Evolutionary conservation across 2,797 vertebrate species (phyloP).

Genomic region (Steatocranus sp.): DNA sequence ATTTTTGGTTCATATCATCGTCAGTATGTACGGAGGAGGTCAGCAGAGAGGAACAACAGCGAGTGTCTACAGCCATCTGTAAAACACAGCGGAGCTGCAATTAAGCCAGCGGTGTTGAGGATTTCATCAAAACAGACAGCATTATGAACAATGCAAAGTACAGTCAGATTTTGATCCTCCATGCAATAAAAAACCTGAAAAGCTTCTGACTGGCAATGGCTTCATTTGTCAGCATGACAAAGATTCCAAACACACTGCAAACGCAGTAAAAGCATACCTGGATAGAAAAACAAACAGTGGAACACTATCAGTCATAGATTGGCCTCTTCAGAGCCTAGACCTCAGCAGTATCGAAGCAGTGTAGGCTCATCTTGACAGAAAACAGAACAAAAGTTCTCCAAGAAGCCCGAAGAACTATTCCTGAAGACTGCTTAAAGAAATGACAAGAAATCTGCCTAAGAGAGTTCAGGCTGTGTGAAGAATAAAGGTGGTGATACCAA

Average conservation of each 20-base stretch:
- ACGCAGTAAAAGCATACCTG: background rate
- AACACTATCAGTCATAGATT: background rate
- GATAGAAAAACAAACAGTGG: background rate
- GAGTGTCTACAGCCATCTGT: background rate
- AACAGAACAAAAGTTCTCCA: background rate
- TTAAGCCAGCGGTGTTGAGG: background rate
- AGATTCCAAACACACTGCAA: background rate
- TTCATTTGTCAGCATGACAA: background rate
- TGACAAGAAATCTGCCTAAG: background rate
- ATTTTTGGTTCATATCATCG: background rate
- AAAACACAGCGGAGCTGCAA: background rate
- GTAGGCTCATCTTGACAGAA: background rate
- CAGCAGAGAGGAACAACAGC: background rate
- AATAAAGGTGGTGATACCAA: background rate
- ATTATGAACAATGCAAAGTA: background rate
- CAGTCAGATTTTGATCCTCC: background rate
- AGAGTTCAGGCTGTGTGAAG: background rate
- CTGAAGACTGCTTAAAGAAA: background rate
- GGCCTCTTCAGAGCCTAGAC: background rate
- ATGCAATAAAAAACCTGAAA: background rate
- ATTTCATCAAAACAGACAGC: background rate
- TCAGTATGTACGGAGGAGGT: background rate
- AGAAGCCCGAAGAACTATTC: background rate
- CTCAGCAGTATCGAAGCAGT: background rate
- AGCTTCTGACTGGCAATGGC: background rate